These are phyloP conservation scores for Danio choprae DNA, from an alignment of 2,797 vertebrate genomes.

Conservation along the genomic window DNA sequence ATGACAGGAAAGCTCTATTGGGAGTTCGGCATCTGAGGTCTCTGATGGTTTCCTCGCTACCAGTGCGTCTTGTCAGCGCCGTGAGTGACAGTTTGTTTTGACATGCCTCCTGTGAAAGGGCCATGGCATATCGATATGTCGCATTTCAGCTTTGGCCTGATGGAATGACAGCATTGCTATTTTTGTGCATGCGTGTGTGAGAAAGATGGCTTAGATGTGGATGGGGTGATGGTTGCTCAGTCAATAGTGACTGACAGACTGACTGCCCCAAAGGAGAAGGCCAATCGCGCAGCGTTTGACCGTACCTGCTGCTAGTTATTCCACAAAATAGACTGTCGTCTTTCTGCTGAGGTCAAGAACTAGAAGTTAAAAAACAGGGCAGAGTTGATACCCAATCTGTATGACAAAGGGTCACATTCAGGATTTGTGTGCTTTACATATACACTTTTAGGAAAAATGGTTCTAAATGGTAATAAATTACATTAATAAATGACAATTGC, in stretches of 20 bases:
- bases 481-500: too few relatives aligned
- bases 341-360: slow-evolving; percentile 20
- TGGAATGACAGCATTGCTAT: slow-evolving; percentile 45
- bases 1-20: slow-evolving; percentile 40
- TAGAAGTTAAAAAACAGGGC: slow-evolving; percentile 1
- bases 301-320: slow-evolving; percentile 21
- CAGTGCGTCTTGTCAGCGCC: slow-evolving; percentile 37
- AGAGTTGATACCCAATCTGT: background rate
- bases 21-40: slow-evolving; percentile 23
- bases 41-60: slow-evolving; percentile 24
- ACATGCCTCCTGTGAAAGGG: slow-evolving; percentile 52
- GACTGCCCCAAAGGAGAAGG: slow-evolving; percentile 19
- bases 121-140: slow-evolving; percentile 50
- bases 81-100: slow-evolving; percentile 53
- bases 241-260: slow-evolving; percentile 36
- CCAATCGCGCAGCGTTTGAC: slow-evolving; percentile 17
- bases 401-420: background rate
- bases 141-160: slow-evolving; percentile 26
- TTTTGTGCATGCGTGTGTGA: slow-evolving; percentile 16
- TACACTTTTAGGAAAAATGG: too few relatives aligned
- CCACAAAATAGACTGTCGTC: slow-evolving; percentile 19
- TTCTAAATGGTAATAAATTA: too few relatives aligned
- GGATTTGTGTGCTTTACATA: background rate
- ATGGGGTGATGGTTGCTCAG: slow-evolving; percentile 31
- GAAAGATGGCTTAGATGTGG: slow-evolving; percentile 27